Evolutionary conservation across 2,113 vertebrate genomes (phyloP), one percentile per base, ranked within the genome.

Genomic region (Odobenus rosmarus): DNA sequence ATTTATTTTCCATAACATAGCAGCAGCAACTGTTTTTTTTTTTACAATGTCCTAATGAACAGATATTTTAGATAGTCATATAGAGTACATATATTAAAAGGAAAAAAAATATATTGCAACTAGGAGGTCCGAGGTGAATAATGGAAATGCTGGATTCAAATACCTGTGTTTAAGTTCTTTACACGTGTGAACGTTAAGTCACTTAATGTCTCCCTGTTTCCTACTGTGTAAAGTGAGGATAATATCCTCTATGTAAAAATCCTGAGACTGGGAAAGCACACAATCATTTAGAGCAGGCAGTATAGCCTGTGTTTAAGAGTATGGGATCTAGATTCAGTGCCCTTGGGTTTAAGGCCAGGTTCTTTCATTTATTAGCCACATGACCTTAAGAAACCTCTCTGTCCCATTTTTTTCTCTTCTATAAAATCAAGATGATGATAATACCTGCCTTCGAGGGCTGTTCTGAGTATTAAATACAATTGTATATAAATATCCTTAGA

Each of bases 381-480:
- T 9, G 28, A 62, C 13, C 19, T 84, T 81, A 55, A 21, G 49
- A 97, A 96, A 93, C 15, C 39, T 92, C 69, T 88, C 57, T 67
- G 31, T 49, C 79, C 89, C n/a, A 59, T 89, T 92, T 92, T 92
- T 92, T 97, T 86, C 51, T 88, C 80, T 82, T 53, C 8, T 83
- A 64, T 86, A 95, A 83, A 89, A 82, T 89, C n/a, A 96, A 90
- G 64, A 69, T 69, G 93, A 79, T 55, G 33, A 76, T 26, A 61
- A 19, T 62, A 82, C 1, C 13, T 79, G 19, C 36, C 36, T 79
- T 61, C 24, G 55, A 76, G 42, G 15, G 31, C 49, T 92, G 64
- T 83, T 87, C 57, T 91, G 42, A 81, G n/a, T 55, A 84, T 59
- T 96, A 85, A 94, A 64, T 67, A 90, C 33, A 93, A 74, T 69